phyloP scores from a whole-genome alignment of 2,888 invertebrate species.

The Oligia strigilis region DNA sequence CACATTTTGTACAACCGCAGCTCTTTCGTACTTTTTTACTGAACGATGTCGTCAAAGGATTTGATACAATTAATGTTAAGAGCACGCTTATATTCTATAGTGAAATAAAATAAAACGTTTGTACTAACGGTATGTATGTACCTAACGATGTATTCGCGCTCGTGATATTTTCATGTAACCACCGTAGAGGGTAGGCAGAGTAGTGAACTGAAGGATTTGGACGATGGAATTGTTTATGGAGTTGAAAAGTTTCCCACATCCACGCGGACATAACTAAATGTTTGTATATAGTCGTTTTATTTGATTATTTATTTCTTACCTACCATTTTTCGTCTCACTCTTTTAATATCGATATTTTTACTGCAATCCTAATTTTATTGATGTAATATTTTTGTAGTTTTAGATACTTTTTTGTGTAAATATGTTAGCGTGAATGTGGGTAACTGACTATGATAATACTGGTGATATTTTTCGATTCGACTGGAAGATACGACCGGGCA shows the following conservation, averaged over 20 bases:
- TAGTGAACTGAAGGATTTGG: conserved; percentile 81
- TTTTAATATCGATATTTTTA: conserved; percentile 67
- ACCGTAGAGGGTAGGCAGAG: conserved; percentile 73
- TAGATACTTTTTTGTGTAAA: conserved; percentile 65
- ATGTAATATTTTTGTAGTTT: conserved; percentile 67
- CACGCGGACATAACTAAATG: conserved; percentile 69
- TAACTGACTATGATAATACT: conserved; percentile 67
- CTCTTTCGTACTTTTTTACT: conserved; percentile 89
- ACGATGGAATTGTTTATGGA: conserved; percentile 76
- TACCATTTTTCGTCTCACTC: conserved; percentile 66
- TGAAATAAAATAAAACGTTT: conserved; percentile 74
- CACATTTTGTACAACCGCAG: conserved; percentile 85
- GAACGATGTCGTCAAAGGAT: conserved; percentile 82
- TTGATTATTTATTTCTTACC: conserved; percentile 76
- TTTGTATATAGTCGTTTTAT: conserved; percentile 82
- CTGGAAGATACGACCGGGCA: conserved; percentile 61
- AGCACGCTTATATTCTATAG: conserved; percentile 87
- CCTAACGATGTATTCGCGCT: conserved; percentile 84
- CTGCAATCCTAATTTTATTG: conserved; percentile 70
- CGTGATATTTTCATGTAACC: conserved; percentile 88
- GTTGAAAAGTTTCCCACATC: conserved; percentile 68
- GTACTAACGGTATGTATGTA: conserved; percentile 80
- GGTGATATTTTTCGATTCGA: conserved; percentile 85
- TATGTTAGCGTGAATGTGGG: conserved; percentile 75
- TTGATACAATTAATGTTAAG: conserved; percentile 86